Percentiles rank a stretch among this genome's conserved stretches.
phyloP scores from a whole-genome alignment of 2,797 vertebrate species.

The Thripadectes ignobilis region DNA sequence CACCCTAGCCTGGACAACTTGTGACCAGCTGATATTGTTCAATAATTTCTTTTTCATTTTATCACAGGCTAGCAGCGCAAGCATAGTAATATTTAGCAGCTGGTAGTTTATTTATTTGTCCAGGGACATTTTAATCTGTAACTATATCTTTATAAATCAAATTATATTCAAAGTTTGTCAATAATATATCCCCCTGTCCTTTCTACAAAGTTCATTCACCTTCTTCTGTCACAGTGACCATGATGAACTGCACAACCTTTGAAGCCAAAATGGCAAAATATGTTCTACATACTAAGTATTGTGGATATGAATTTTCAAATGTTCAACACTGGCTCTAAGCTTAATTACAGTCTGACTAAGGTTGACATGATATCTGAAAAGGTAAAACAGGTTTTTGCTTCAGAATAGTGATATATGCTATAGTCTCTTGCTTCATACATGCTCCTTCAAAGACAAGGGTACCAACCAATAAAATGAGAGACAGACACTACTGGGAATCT shows the following conservation, averaged over 20 bases:
- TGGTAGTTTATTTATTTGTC: not conserved
- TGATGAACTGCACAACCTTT: not conserved
- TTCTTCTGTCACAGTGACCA: not conserved
- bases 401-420: not conserved
- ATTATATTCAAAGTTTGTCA: not conserved
- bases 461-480: not conserved
- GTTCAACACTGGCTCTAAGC: not conserved
- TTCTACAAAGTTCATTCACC: not conserved
- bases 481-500: not conserved
- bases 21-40: not conserved
- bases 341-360: not conserved
- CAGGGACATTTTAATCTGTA: not conserved
- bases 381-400: not conserved
- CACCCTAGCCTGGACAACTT: not conserved
- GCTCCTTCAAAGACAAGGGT: not conserved
- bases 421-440: not conserved
- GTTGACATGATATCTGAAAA: not conserved
- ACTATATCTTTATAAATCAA: not conserved
- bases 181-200: not conserved
- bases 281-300: not conserved
- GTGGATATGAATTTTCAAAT: not conserved
- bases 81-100: not conserved
- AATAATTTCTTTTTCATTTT: not conserved
- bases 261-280: not conserved
- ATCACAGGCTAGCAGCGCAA: not conserved